Conservation (phyloP, 2,113 vertebrate genomes). For the Gymnarchus niloticus region DNA sequence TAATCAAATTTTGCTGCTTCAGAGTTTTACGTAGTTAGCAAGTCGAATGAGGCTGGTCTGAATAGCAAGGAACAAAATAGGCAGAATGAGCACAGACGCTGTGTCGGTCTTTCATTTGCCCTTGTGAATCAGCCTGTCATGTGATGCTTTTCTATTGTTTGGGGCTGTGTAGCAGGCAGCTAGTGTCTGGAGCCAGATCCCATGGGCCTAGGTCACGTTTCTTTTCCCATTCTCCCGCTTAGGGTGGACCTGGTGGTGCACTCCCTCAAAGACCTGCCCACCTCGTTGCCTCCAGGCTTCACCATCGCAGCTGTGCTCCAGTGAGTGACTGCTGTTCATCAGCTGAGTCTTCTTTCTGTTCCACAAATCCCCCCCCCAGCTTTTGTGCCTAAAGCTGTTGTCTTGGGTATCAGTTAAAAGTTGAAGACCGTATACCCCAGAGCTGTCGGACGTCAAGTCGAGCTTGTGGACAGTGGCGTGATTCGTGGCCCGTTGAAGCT, state of each 20-base stretch:
- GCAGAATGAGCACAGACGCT: neutral
- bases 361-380: neutral
- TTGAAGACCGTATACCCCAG: too few species aligned
- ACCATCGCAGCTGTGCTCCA: conserved; percentile 89
- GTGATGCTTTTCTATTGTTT: neutral
- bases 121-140: neutral
- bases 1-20: too few species aligned
- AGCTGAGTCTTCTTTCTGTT: neutral
- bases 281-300: conserved; percentile 83
- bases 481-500: too few species aligned
- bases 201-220: too few species aligned
- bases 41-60: neutral
- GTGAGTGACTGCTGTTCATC: conserved; percentile 57
- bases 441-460: neutral
- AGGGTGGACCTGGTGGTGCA: conserved; percentile 96
- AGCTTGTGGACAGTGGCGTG: neutral
- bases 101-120: neutral
- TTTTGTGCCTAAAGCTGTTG: neutral
- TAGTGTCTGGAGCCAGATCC: neutral
- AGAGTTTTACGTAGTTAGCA: neutral
- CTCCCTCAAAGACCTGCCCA: conserved; percentile 93
- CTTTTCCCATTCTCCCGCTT: conserved; percentile 31
- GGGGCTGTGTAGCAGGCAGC: neutral
- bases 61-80: neutral
- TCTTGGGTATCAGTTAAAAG: neutral